Evolutionary conservation across 2,888 invertebrate species (phyloP).

Genomic region (Agriotes lineatus): DNA sequence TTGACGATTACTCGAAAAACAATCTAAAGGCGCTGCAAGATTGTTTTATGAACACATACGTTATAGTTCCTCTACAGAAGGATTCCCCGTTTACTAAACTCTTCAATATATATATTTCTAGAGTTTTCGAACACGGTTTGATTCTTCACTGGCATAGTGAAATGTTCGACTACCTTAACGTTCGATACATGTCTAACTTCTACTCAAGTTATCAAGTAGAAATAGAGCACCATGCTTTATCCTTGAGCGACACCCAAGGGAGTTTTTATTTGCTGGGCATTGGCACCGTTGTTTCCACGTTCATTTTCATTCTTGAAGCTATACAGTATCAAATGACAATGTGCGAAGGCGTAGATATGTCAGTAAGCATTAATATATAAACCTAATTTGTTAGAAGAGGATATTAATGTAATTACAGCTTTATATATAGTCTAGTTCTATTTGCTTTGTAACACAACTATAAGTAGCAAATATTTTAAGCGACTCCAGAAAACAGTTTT

Average conservation of each 20-base stretch:
- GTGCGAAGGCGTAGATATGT: too few species aligned
- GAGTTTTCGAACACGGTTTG: slow-evolving; percentile 47
- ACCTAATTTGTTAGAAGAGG: too few species aligned
- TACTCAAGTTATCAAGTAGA: slow-evolving; percentile 37
- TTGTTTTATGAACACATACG: slow-evolving; percentile 44
- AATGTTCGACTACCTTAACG: slow-evolving; percentile 6
- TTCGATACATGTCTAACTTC: slow-evolving; percentile 38
- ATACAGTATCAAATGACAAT: too few species aligned
- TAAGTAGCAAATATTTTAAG: too few species aligned
- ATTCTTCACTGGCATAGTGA: slow-evolving; percentile 45
- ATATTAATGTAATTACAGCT: too few species aligned
- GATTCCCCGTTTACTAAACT: slow-evolving; percentile 48
- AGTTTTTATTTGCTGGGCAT: slow-evolving; percentile 47
- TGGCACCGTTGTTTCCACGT: slow-evolving; percentile 36
- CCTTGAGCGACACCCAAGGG: slow-evolving; percentile 34
- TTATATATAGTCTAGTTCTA: too few species aligned
- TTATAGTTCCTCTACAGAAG: slow-evolving; percentile 43
- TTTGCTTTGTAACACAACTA: too few species aligned
- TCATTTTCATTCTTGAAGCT: too few species aligned
- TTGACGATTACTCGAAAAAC: slow-evolving; percentile 43
- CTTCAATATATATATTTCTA: slow-evolving; percentile 43
- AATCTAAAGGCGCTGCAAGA: slow-evolving; percentile 43
- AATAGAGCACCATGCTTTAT: slow-evolving; percentile 27
- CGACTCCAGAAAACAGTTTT: too few species aligned
- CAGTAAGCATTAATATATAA: too few species aligned